Evolutionary conservation across 2,113 vertebrate species (phyloP).

Genomic region (Mus spicilegus): DNA sequence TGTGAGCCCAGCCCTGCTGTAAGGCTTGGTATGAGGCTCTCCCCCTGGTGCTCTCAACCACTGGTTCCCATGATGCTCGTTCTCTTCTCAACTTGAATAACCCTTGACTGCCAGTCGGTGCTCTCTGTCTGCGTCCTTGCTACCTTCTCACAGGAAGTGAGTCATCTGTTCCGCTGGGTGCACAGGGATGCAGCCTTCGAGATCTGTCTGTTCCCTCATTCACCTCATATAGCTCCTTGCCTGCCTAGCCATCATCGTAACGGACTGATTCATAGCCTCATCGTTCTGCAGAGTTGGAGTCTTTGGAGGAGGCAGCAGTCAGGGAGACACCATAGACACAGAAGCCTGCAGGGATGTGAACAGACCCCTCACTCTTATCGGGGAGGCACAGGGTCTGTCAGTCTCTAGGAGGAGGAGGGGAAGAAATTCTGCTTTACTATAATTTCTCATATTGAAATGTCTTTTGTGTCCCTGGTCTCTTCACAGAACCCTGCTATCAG

Average conservation of each 20-base stretch:
- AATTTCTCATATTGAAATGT: conserved; percentile 54
- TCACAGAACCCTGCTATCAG: conserved; percentile 91
- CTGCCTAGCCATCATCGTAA: neutral
- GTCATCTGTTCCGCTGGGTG: neutral
- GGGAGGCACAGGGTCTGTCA: neutral
- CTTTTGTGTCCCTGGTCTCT: conserved; percentile 56
- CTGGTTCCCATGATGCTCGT: neutral
- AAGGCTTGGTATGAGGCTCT: neutral
- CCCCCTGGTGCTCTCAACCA: neutral
- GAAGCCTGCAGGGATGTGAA: neutral
- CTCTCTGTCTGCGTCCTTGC: conserved; percentile 2
- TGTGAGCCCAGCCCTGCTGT: neutral
- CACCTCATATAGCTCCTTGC: neutral
- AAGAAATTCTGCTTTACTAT: conserved; percentile 36
- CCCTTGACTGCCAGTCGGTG: neutral
- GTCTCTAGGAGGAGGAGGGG: neutral
- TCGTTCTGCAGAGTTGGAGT: neutral
- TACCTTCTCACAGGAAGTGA: conserved; percentile 60
- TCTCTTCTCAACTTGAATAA: neutral
- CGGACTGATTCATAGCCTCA: neutral
- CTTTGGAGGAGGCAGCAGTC: neutral
- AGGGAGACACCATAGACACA: neutral
- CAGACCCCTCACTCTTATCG: neutral
- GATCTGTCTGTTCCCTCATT: neutral
- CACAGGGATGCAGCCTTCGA: neutral